phyloP scores from a whole-genome alignment of 1,140 invertebrate genomes.

The Drosophila erecta region DNA sequence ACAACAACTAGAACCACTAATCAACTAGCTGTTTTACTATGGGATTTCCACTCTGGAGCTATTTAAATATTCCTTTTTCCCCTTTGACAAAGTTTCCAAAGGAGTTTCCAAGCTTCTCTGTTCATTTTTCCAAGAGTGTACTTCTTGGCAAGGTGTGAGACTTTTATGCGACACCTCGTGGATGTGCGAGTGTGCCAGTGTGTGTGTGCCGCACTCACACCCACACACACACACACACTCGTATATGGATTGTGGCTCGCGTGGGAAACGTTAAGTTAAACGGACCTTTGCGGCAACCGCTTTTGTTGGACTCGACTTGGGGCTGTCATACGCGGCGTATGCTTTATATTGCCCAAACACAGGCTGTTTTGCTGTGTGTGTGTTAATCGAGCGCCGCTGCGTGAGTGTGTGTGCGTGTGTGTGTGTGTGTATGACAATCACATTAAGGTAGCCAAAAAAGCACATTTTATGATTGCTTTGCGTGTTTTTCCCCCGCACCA shows the following conservation, averaged over 20 bases:
- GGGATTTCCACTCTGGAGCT: too few species aligned
- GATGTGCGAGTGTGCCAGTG: background rate
- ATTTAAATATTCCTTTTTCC: too few species aligned
- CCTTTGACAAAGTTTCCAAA: too few species aligned
- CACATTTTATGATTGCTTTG: conserved; percentile 76
- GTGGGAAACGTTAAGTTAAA: conserved; percentile 71
- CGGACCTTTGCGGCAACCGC: conserved; percentile 67
- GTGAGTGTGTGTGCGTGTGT: conserved; percentile 2
- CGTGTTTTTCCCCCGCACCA: conserved; percentile 31
- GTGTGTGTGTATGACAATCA: conserved; percentile 56
- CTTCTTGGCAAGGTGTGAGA: conserved; percentile 36
- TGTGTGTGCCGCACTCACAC: conserved; percentile 6
- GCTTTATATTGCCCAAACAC: conserved; percentile 41
- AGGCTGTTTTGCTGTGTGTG: conserved; percentile 29
- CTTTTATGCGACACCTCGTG: conserved; percentile 35
- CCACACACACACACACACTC: conserved; percentile 5
- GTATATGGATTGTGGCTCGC: conserved; percentile 39
- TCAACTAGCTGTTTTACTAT: too few species aligned
- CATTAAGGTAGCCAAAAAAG: conserved; percentile 75
- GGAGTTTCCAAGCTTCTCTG: too few species aligned
- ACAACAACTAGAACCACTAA: too few species aligned
- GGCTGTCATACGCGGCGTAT: conserved; percentile 48
- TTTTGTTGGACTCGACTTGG: conserved; percentile 40
- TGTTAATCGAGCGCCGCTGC: conserved; percentile 68
- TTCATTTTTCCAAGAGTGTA: background rate